Base-by-base conservation (phyloP, 2,113 vertebrate genomes). In the Colius striatus region DNA sequence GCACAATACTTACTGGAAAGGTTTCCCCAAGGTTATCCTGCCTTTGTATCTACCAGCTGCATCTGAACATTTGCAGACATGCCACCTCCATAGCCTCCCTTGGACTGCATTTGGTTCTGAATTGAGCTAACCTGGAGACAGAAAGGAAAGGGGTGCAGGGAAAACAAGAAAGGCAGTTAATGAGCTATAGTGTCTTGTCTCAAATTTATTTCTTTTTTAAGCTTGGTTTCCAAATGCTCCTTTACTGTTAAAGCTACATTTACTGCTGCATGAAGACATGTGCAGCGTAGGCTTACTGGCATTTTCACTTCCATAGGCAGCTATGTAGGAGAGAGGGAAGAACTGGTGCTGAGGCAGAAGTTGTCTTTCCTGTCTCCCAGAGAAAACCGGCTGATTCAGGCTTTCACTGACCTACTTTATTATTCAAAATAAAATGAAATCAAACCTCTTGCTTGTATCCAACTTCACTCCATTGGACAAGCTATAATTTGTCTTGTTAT, bases 61-160 rank as follows among this genome's bases (percentile, higher is more conserved):
- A 98, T 97, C 96, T 98, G 98, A 87, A 98, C 97, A 3, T 89
- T 97, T 57, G 98, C 98, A 47, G 98, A 95, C 97, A 98, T 97
- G 10, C 98, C 98, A 10, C 98, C 98, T 50, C 97, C 98, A 6
- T 99, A 99, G 48, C 98, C 98, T 13, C 98, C 98, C 90, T 99
- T 99, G 76, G 98, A 99, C 89, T 99, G 98, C 98, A 99, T 99
- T 93, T 99, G 98, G 90, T 98, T 99, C 97, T 99, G 98, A 96
- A 99, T 98, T 67, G 98, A 99, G 95, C 98, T 99, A 81, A 99
- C 98, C 98, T 99, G 45, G 7, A 91, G 60, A 76, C 6, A 85
- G 19, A 92, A 50, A 9, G 41, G 29, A 90, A 58, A 57, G 22
- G 0, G 1, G 2, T 11, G 8, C 12, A 72, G 23, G 80, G 53